These are phyloP conservation scores for Uria lomvia DNA, from an alignment of 2,113 vertebrate species.

Conservation along the genomic window DNA sequence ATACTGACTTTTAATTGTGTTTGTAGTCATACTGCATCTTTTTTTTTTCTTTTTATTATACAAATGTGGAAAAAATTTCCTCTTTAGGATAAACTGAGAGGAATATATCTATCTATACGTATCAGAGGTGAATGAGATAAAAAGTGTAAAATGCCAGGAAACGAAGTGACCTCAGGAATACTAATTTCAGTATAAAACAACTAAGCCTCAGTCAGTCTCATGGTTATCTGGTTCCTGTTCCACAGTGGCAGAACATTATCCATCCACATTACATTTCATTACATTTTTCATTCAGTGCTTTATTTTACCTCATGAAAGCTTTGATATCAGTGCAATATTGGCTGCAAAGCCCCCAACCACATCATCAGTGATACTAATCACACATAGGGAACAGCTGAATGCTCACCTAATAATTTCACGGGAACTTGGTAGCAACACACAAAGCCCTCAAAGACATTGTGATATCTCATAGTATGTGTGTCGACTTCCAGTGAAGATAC, in stretches of 20 bases:
- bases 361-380: background rate
- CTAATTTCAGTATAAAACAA: background rate
- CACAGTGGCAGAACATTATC: background rate
- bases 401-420: background rate
- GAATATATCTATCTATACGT: background rate
- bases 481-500: background rate
- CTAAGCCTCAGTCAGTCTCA: background rate
- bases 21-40: background rate
- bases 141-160: background rate
- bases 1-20: background rate
- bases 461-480: background rate
- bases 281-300: background rate
- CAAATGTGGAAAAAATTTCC: background rate
- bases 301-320: background rate
- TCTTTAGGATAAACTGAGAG: background rate
- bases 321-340: background rate
- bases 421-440: background rate
- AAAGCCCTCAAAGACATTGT: background rate
- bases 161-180: background rate
- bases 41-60: background rate
- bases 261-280: background rate
- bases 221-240: background rate
- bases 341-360: background rate
- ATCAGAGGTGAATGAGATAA: background rate
- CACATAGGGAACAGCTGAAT: background rate